Evolutionary conservation across 1,140 invertebrate genomes (phyloP), one percentile per base, ranked within the genome.

Genomic region (Drosophila kanapiae): DNA sequence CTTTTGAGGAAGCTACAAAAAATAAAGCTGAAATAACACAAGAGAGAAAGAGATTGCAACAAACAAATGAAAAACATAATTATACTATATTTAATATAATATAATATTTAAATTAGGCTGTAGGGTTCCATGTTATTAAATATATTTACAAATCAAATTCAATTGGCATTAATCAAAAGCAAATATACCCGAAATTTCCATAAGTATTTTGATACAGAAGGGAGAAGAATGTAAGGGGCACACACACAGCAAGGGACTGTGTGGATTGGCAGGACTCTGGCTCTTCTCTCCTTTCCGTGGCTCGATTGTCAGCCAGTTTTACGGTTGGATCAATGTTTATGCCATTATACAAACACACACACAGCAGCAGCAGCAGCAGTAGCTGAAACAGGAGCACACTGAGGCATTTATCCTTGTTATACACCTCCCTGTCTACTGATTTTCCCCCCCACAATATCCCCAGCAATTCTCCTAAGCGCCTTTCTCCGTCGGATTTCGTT

Each of bases 301-400:
- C 85, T 72, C 84, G 84, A 81, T 87, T 87, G 80, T 88, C 84
- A 88, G 84, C 80, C 84, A 88, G 84, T 87, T 87, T 87, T 88
- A 87, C 84, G 84, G 84, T 87, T 87, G 85, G 84, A 87, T 87
- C 84, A 87, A 87, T 87, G 84, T 87, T 88, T 88, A 87, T 87
- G 77, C 84, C 80, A 57, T 88, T 70, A 77, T 74, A 80, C 82
- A 69, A 69, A 78, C 70, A 82, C 60, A 78, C 64, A 70, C 74
- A 68, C 48, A 69, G 27, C 61, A 13, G 59, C 64, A 63, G n/a
- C 29, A 2, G 27, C 35, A 27, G 61, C 10, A 18, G 56, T 4
- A 35, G 47, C 27, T 14, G 56, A 8, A 35, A 11, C 58, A 53
- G 23, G 27, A 61, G 57, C 71, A 72, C 49, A 67, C 77, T 48